Base-by-base conservation (phyloP, 2,797 vertebrate genomes). In the Fistularia tabacaria region DNA sequence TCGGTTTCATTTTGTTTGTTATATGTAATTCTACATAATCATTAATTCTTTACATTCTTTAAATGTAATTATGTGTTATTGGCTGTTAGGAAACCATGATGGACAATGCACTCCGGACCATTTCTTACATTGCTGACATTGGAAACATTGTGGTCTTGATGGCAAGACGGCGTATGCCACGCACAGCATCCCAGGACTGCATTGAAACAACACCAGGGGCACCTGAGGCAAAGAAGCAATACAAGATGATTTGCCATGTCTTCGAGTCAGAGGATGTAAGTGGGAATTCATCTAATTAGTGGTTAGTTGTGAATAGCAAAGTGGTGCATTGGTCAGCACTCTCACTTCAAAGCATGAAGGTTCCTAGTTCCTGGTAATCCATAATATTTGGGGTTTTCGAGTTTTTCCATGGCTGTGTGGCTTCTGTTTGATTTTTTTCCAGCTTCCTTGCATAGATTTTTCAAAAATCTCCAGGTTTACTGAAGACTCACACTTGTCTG, bases 191-290 rank as follows among this genome's bases (percentile, higher is more conserved):
- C 0, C 97, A 99, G 84, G 97, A 99, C 85, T 99, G 97, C 59
- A 98, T 99, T 0, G 97, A 99, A 78, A 97, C 94, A n/a, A 99
- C 96, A 0, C 95, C 97, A 0, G 97, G 96, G 0, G 93, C 93
- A 0, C 92, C 93, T 0, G 97, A 99, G 77, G 93, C 91, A 14
- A 96, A 95, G 91, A 98, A 98, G 72, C 97, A 99, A 82, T 99
- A 99, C 85, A 99, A 99, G 89, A 99, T 99, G 97, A 95, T 98
- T 66, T 99, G 97, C 83, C 97, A 99, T 0, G 97, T 99, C 80
- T 99, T 99, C 13, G 97, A 99, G 73, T 99, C 97, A 0, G 97
- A 99, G 77, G 97, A 99, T 46, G 97, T 99, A 85, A 95, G 97
- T 94, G 51, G 36, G 7, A 8, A 12, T 42, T 42, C 10, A 14